Conservation (phyloP, 2,888 invertebrate genomes). For the Pinctada fucata region DNA sequence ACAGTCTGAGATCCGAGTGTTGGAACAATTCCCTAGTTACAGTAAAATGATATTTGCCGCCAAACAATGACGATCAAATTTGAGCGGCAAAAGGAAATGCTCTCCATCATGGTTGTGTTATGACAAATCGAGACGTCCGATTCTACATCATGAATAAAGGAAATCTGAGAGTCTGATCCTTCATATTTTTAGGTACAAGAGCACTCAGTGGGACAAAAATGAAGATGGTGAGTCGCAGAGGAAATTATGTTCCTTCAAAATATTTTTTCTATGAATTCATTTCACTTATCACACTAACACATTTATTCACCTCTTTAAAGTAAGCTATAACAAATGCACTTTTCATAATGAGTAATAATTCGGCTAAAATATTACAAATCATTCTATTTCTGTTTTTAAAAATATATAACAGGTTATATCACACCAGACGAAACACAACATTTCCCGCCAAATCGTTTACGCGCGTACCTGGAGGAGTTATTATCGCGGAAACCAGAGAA, state of each 20-base stretch:
- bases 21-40: too few relatives aligned
- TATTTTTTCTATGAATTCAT: background rate
- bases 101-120: too few relatives aligned
- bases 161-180: background rate
- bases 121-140: too few relatives aligned
- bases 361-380: too few relatives aligned
- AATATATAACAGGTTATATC: conserved; percentile 34
- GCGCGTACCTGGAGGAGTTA: conserved; percentile 44
- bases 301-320: background rate
- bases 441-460: conserved; percentile 40
- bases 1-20: too few relatives aligned
- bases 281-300: background rate
- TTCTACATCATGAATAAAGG: background rate
- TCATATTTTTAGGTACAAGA: conserved; percentile 50
- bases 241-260: background rate
- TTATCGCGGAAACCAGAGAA: conserved; percentile 54
- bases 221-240: conserved; percentile 52
- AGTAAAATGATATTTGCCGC: too few relatives aligned
- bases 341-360: too few relatives aligned
- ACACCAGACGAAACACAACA: conserved; percentile 42
- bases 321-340: too few relatives aligned
- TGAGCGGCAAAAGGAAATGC: too few relatives aligned
- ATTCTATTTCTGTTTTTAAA: too few relatives aligned
- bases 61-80: too few relatives aligned
- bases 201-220: conserved; percentile 50